Base-by-base conservation (phyloP, 1,140 invertebrate species). In the Eumaeus atala region DNA sequence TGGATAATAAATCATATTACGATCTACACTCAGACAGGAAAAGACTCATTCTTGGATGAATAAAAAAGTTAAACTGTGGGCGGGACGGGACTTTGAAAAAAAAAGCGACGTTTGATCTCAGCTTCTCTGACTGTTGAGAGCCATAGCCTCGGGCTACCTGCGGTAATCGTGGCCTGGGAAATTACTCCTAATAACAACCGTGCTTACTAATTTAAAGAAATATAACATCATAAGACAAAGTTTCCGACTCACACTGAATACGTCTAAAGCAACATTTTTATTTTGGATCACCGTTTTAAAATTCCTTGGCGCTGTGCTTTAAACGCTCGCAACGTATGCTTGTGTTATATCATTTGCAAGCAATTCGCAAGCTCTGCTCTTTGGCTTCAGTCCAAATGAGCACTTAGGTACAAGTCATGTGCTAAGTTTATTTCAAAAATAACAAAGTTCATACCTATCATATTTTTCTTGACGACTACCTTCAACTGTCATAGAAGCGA, bases 161-260 rank as follows among this genome's bases (percentile, higher is more conserved):
- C 75, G 61, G 70, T 86, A 80, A 86, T 84, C 80, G 83, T 66
- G 75, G 76, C 68, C 61, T 64, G 67, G 58, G 67, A 77, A 86
- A 87, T 87, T 82, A 84, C 74, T 83, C 79, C 78, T 82, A 86
- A 86, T 86, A 86, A 86, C 75, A 75, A 81, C 79, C 75, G 77
- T 73, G 76, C 67, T 74, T 73, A 74, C 72, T 76, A 61, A 64
- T 64, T 61, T 64, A n/a, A 47, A 34, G 37, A 37, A 40, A 28
- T 28, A 28, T 28, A 28, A 44, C 50, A 11, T 59, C 58, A 65
- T 57, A 78, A 74, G 21, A 28, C 21, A 28, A 28, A 70, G 71
- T 58, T 54, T 66, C 51, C 73, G 67, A 74, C 56, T 79, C 75
- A 75, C 21, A 28, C 21, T 3, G 21, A 28, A 28, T 28, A 28